These are phyloP conservation scores for Melanotaenia trifasciata DNA, from an alignment of 2,797 vertebrate species.

Conservation along the genomic window DNA sequence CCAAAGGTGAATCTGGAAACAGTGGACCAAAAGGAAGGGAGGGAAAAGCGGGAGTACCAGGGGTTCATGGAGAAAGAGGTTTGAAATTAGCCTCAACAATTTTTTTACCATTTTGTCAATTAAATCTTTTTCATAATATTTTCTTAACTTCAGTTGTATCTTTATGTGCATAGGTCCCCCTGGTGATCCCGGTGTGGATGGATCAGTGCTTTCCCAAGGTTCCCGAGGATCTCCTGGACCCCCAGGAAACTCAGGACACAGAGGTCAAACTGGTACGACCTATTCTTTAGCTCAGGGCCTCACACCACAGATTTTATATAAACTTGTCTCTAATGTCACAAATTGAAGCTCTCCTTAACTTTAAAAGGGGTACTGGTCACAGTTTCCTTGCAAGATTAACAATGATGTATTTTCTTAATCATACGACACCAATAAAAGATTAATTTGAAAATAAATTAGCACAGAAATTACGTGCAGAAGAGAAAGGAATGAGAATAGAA, in stretches of 20 bases:
- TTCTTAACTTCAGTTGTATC: neutral
- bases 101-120: neutral
- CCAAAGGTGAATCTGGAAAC: constrained; percentile 57
- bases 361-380: neutral
- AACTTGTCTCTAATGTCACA: neutral
- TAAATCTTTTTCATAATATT: neutral
- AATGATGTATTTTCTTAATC: too few relatives aligned
- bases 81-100: constrained; percentile 1
- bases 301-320: neutral
- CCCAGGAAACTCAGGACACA: constrained; percentile 57
- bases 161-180: constrained; percentile 51
- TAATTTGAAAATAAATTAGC: too few relatives aligned
- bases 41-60: constrained; percentile 57
- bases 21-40: constrained; percentile 61
- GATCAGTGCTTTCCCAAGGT: constrained; percentile 16
- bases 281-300: neutral
- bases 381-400: too few relatives aligned
- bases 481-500: too few relatives aligned
- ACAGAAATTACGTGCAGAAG: too few relatives aligned
- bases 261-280: constrained; percentile 65
- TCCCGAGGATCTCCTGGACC: constrained; percentile 48
- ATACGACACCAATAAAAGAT: too few relatives aligned
- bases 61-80: constrained; percentile 66
- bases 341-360: neutral
- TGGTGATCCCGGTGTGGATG: constrained; percentile 62